Evolutionary conservation across 2,797 vertebrate genomes (phyloP).

Genomic region (Linurgus olivaceus): DNA sequence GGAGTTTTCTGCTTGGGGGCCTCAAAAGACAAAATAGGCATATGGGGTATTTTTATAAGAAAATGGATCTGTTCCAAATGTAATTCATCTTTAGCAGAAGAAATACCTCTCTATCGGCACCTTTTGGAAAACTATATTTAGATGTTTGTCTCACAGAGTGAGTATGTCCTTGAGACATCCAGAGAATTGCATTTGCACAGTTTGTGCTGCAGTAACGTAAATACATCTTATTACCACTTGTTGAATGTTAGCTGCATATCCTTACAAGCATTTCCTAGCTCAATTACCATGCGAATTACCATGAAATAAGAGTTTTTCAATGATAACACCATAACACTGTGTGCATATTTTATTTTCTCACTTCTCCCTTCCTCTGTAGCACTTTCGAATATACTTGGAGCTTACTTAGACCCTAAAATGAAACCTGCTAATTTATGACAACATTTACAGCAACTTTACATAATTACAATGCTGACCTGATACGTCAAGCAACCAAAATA

Average conservation of each 20-base stretch:
- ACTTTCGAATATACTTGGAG: background rate
- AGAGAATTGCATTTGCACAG: background rate
- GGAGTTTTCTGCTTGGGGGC: background rate
- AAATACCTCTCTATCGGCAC: background rate
- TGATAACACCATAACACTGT: background rate
- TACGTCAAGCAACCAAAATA: slow-evolving; percentile 7
- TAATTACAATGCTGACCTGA: slow-evolving; percentile 21
- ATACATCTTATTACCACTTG: background rate
- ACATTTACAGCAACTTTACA: slow-evolving; percentile 28
- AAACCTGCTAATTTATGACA: slow-evolving; percentile 23
- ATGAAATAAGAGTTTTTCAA: slow-evolving; percentile 33
- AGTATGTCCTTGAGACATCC: background rate
- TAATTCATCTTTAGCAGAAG: background rate
- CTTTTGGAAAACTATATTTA: background rate
- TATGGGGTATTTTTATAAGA: background rate
- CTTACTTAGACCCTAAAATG: slow-evolving; percentile 14
- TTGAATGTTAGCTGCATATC: slow-evolving; percentile 8
- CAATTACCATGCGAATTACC: slow-evolving; percentile 39
- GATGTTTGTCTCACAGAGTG: background rate
- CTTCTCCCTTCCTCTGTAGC: background rate
- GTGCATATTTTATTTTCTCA: background rate
- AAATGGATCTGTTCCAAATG: background rate
- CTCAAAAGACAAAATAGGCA: background rate
- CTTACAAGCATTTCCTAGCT: background rate
- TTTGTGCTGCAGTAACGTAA: background rate